Base-by-base conservation (phyloP, 2,113 vertebrate species). In the Garra rufa region DNA sequence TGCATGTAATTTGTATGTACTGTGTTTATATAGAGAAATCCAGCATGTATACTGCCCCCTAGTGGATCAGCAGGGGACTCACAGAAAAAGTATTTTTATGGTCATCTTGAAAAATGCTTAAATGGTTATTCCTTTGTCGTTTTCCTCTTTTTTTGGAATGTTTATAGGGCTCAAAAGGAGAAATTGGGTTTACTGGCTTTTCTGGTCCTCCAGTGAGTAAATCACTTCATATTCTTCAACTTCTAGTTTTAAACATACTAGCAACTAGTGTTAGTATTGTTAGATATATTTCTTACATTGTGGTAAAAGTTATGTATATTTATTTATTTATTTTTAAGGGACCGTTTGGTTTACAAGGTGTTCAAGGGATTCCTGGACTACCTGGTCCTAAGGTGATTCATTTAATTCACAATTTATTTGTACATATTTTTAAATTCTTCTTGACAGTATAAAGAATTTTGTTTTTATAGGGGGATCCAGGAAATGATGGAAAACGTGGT, bases 141-240 rank as follows among this genome's bases (percentile, higher is more conserved):
- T 65, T 26, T 9, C 79, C 59, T 24, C n/a, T n/a, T n/a, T n/a
- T n/a, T n/a, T n/a, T n/a, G n/a, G n/a, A n/a, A 50, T 46, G 17
- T 71, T 85, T 91, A 6, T 85, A 96, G 96, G 96, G 96, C 4
- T 81, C 80, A 82, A 95, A 94, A 87, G 96, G 95, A n/a, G 93
- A 94, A 73, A 88, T 78, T 0, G 96, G 96, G 19, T 91, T 90
- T 21, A 82, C 85, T 13, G 95, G 96, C 17, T 81, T 91, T 52
- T 73, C 88, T 15, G 96, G 96, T 4, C 81, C 88, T 63, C 90
- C 90, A 34, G 96, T 96, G 92, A 95, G 94, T 90, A 71, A 55
- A 43, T 61, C 11, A 10, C 17, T 9, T 34, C 4, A 6, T 43
- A 13, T 79, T 79, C 24, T 67, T 75, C 14, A 30, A 48, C 26